These are phyloP conservation scores for Stictonetta naevosa DNA, from an alignment of 2,113 vertebrate genomes.

Conservation along the genomic window DNA sequence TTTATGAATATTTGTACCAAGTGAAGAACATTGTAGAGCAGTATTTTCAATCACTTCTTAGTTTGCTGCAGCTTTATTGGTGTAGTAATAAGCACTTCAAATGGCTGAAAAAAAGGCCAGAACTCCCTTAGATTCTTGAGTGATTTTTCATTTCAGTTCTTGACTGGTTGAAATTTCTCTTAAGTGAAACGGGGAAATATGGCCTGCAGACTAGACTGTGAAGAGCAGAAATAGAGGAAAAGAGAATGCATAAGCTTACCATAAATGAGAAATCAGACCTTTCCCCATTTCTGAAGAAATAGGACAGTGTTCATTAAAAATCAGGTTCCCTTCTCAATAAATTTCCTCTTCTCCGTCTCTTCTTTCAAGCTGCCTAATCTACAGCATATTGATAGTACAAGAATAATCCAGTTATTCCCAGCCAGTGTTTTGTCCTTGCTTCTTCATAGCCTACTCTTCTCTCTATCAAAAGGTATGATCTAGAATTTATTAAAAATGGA, in stretches of 20 bases:
- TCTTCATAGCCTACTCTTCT: neutral
- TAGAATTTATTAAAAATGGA: neutral
- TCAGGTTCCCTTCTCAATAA: neutral
- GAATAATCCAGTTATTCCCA: neutral
- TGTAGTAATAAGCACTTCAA: neutral
- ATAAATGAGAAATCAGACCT: neutral
- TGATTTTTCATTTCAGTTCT: neutral
- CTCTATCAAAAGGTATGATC: neutral
- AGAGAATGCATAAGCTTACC: neutral
- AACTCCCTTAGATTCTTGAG: neutral
- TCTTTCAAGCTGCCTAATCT: neutral
- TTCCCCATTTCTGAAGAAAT: neutral
- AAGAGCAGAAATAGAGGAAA: neutral
- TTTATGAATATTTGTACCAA: neutral
- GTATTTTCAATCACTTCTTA: neutral
- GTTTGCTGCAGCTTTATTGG: neutral
- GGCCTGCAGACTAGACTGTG: neutral
- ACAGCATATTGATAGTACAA: neutral
- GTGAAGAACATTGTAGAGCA: neutral
- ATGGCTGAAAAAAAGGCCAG: neutral
- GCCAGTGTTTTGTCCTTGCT: neutral
- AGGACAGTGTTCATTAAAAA: neutral
- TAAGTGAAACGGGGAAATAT: rapidly evolving
- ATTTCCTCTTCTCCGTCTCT: neutral
- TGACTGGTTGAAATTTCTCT: neutral